Evolutionary conservation across 2,113 vertebrate species (phyloP), one percentile per base, ranked within the genome.

Genomic region (Rhinolophus sinicus): DNA sequence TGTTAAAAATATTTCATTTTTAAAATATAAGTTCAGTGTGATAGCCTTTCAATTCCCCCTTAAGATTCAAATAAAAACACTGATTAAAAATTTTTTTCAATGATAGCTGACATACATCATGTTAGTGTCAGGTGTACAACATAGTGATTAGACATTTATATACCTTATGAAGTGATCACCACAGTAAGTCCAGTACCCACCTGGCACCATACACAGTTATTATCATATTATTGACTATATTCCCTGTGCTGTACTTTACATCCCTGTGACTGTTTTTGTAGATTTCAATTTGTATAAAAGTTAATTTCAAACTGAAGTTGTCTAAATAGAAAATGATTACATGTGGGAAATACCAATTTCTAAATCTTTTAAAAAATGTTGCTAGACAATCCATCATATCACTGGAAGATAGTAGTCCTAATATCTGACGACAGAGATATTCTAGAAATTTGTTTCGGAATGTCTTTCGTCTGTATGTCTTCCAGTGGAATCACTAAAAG

Each of bases 41-140:
- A 73, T 22, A 80, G 56, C 30, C 78, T 82, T 87, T 94, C 30
- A 70, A 2, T 88, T 93, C 19, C 19, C 52, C 38, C 9, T 83
- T 96, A 91, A 54, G 56, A 73, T 67, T 91, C 35, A 90, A 73
- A 87, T 82, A 44, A 54, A 94, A 90, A 15, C 80, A 56, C 54
- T 78, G 14, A 50, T 54, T 54, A 54, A 54, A 54, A 82, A 33
- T 82, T 30, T 44, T 82, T 82, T 64, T 82, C 52, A 82, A 30
- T 62, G 19, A 82, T 33, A 64, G 38, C 30, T 64, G 26, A 64
- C 38, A 64, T 64, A 44, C 60, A 82, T 33, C 47, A 47, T 26
- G 44, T 75, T 82, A 47, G 16, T 64, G 64, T 82, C 58, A 64
- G 64, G 80, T 44, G 28, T 47, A 44, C 38, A 64, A 12, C 38